Evolutionary conservation across 2,797 vertebrate species (phyloP), one percentile per base, ranked within the genome.

Genomic region (Cynopterus sphinx): DNA sequence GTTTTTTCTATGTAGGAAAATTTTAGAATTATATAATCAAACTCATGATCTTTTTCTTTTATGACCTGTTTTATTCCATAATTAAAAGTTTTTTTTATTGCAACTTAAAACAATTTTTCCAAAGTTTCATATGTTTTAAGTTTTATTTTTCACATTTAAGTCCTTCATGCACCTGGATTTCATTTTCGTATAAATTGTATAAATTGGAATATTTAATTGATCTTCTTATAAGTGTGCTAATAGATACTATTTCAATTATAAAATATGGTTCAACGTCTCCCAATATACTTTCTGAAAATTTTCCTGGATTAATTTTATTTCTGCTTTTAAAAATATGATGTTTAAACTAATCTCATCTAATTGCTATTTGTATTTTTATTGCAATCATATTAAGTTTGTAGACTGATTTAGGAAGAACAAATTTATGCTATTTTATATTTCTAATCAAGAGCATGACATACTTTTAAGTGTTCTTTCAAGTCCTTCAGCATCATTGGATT

Each of bases 101-200:
- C n/a, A 59, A 43, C 1, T 36, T n/a, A 73, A 91, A 87, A 46
- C 2, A 51, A 2, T 4, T 63, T 68, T 88, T 28, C 19, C 0
- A 46, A 41, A 17, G 17, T 88, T 71, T 79, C 2, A 78, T 55
- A 0, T 15, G 65, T 59, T 63, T 81, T 39, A 78, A 81, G 3
- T 49, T 93, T 94, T 81, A 26, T 43, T 75, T 86, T 94, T 49
- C 10, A 92, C 28, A 39, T 67, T 86, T 74, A 94, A 78, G 31
- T 84, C 16, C 39, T 78, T 70, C 61, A 49, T 55, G n/a, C 0
- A 74, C 13, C 28, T 36, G 13, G 36, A 65, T 55, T 95, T 92
- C 68, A 24, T 67, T 77, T 90, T 85, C 12, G 3, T 51, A 10
- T 67, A 73, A 77, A 85, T 55, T 41, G 0, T 81, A 49, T 16